Evolutionary conservation across 2,797 vertebrate species (phyloP), one percentile per base, ranked within the genome.

Genomic region (Oreortyx pictus): DNA sequence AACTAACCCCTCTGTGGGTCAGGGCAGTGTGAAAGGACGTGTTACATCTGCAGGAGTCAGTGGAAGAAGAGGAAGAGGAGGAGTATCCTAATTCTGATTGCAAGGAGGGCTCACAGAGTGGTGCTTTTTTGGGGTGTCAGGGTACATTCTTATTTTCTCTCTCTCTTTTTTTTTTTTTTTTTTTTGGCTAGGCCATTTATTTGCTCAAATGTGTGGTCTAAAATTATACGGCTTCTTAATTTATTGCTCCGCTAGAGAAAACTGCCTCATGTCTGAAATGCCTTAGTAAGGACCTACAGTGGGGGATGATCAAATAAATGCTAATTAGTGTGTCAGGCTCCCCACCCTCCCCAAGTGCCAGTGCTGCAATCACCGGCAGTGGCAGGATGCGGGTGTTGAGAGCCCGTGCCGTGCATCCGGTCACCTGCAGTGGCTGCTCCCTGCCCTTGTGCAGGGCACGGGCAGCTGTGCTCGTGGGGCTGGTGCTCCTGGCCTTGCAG

Each of bases 181-280:
- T n/a, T 12, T 4, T 25, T 19, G 33, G 3, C n/a, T 25, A 27
- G 65, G 71, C 71, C 70, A 6, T 66, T 84, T 90, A 68, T 87
- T 93, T 96, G 64, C 75, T 74, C 76, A 90, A 94, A 74, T 31
- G 16, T 13, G 80, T 88, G n/a, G 39, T 86, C 72, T 71, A 46
- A 76, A 94, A 81, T 70, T 52, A 13, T 57, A 37, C 29, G 41
- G 20, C 57, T 86, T n/a, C 59, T 84, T 95, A 80, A 83, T 82
- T 81, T 82, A 91, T 88, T 77, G 75, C 67, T 83, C 86, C 75
- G 52, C 80, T 56, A 79, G 78, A 94, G 82, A 94, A 96, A 96
- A 87, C 64, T 81, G 24, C 79, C 54, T 89, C 67, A 10, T 6
- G 12, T 84, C 68, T 92, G 39, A 83, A 96, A 70, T 0, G 2